Base-by-base conservation (phyloP, 2,888 invertebrate genomes). In the Molorchus minor region DNA sequence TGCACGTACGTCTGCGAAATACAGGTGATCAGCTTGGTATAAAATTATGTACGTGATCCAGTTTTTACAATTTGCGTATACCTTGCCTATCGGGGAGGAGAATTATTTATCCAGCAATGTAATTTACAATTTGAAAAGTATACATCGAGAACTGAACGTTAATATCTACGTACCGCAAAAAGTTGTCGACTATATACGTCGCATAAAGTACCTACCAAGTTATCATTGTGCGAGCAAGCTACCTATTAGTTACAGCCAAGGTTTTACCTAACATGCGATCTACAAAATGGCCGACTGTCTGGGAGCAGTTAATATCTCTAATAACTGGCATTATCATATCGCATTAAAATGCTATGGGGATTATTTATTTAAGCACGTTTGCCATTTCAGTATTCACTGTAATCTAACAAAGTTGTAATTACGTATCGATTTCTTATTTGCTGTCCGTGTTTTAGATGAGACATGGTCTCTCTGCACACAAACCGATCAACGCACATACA, bases 281-380 rank as follows among this genome's bases (percentile, higher is more conserved):
- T 62, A 73, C 75, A 76, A 76, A 75, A 76, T 76, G 75, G 75
- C 75, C 70, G 75, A 68, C 71, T 68, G 68, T 67, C 68, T 65
- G 67, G 58, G 59, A 66, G 62, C 68, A 70, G 66, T 70, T 67
- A 69, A 68, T 71, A 72, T 71, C 70, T 62, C 65, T 73, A 76
- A 76, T 75, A 73, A 75, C 75, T 63, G 69, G 66, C 71, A 76
- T 76, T 76, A 75, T 74, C 73, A 68, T 74, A 75, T 75, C 72
- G 71, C 71, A 71, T 72, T 72, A 75, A 73, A 71, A 74, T 68
- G 66, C 67, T 67, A 71, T 61, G 63, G 60, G 69, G 68, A 74
- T 75, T 76, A 75, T 74, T 75, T 74, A 75, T 76, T 75, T 71
- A 75, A 66, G 67, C 70, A 67, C 67, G 70, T 69, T 73, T 67